A percentile compares a stretch with the other conserved stretches of the same genome.
phyloP scores from a whole-genome alignment of 1,140 invertebrate species.

The Stegodyphus dumicola region DNA sequence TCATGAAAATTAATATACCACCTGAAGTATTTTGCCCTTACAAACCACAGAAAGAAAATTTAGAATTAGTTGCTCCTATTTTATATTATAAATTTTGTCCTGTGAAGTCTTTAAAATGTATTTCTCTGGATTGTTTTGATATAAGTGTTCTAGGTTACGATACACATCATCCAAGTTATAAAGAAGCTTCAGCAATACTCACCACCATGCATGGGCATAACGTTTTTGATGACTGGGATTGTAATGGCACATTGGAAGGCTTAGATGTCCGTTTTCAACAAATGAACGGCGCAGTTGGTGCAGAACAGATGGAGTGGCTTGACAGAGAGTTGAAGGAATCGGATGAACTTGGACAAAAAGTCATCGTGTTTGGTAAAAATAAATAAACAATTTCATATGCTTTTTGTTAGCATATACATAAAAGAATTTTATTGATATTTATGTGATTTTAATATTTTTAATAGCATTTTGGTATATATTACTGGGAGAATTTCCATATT shows the following conservation, averaged over 20 bases:
- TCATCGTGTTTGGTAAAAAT: slow-evolving; percentile 64
- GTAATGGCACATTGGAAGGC: slow-evolving; percentile 62
- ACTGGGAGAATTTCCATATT: too few relatives aligned
- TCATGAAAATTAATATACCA: slow-evolving; percentile 49
- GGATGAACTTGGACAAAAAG: slow-evolving; percentile 62
- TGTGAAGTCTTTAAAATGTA: slow-evolving; percentile 63
- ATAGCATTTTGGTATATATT: too few relatives aligned
- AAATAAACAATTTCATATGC: too few relatives aligned
- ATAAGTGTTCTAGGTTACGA: slow-evolving; percentile 66
- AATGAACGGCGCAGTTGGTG: slow-evolving; percentile 67
- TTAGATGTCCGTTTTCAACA: slow-evolving; percentile 65
- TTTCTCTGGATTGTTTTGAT: slow-evolving; percentile 68
- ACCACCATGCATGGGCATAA: slow-evolving; percentile 65
- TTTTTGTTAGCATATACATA: too few relatives aligned
- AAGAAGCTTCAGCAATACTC: slow-evolving; percentile 62
- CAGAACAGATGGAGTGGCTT: slow-evolving; percentile 67
- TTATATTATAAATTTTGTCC: slow-evolving; percentile 66
- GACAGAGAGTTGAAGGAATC: slow-evolving; percentile 64
- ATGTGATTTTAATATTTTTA: too few relatives aligned
- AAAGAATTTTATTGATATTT: too few relatives aligned
- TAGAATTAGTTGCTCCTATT: not conserved
- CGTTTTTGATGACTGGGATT: slow-evolving; percentile 66
- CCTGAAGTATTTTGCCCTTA: slow-evolving; percentile 25
- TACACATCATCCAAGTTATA: slow-evolving; percentile 60
- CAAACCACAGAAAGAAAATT: slow-evolving; percentile 5